A percentile compares a stretch with the other conserved stretches of the same genome.
Evolutionary conservation across 2,888 invertebrate genomes (phyloP).

Genomic region (Frankliniella intonsa): DNA sequence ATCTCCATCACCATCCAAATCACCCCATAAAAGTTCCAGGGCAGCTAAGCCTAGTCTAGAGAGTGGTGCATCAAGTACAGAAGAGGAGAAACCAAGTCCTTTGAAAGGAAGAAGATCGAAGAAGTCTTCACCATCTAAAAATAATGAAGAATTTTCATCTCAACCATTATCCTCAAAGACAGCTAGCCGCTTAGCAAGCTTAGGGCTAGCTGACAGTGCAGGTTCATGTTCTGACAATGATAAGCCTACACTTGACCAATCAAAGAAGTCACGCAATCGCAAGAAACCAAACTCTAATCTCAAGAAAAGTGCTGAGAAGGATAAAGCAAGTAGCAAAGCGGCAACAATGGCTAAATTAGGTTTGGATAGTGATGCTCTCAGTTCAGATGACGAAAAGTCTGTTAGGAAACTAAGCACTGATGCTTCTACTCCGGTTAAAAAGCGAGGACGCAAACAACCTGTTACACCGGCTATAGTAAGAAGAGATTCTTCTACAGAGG

Average conservation of each 20-base stretch:
- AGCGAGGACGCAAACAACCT: background rate
- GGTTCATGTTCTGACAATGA: slow-evolving; percentile 60
- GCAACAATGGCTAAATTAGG: slow-evolving; percentile 33
- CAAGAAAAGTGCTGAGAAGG: slow-evolving; percentile 4
- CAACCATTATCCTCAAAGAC: background rate
- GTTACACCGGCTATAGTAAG: slow-evolving; percentile 36
- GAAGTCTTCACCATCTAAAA: slow-evolving; percentile 45
- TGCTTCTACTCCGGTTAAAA: slow-evolving; percentile 31
- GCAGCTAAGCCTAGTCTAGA: slow-evolving; percentile 4
- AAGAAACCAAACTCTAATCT: background rate
- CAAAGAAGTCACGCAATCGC: background rate
- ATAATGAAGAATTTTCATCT: slow-evolving; percentile 39
- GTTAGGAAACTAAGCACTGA: slow-evolving; percentile 36
- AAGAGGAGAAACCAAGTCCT: slow-evolving; percentile 39
- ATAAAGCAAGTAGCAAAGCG: slow-evolving; percentile 34
- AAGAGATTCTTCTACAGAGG: slow-evolving; percentile 54
- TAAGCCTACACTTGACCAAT: slow-evolving; percentile 43
- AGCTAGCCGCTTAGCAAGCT: background rate
- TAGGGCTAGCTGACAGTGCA: slow-evolving; percentile 35
- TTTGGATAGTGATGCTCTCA: slow-evolving; percentile 18
- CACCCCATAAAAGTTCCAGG: slow-evolving; percentile 5
- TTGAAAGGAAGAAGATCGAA: slow-evolving; percentile 47
- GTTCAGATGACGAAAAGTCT: slow-evolving; percentile 32
- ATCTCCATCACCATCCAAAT: background rate
- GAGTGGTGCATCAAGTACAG: slow-evolving; percentile 37